A percentile compares a stretch with the other conserved stretches of the same genome.
phyloP scores from a whole-genome alignment of 1,140 invertebrate genomes.

The Cotesia glomerata region DNA sequence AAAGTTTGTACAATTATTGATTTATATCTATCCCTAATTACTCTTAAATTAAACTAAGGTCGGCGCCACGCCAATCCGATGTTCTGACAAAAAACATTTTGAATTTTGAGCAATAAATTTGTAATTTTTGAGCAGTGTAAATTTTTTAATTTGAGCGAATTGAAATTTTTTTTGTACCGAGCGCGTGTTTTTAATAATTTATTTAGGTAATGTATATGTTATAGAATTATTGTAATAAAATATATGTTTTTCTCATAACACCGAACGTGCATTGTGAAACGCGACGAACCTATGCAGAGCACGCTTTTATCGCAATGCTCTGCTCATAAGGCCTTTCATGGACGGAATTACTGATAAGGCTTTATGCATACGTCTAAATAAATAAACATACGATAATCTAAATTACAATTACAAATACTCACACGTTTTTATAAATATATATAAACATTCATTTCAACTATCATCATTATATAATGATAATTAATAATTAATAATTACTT shows the following conservation, averaged over 20 bases:
- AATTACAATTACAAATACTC: not conserved
- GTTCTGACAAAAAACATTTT: no score
- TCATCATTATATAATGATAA: not conserved
- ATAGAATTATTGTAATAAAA: no score
- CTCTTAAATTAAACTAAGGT: not conserved
- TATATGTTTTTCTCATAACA: constrained; percentile 8
- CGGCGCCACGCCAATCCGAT: no score
- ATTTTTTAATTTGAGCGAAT: no score
- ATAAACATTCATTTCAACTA: no score
- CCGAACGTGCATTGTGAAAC: constrained; percentile 2
- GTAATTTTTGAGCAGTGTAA: no score
- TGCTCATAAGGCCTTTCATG: constrained; percentile 30
- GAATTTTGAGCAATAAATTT: no score
- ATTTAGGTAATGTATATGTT: not conserved
- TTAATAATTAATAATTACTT: not conserved
- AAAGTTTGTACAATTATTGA: constrained; percentile 11
- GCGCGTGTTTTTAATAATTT: not conserved
- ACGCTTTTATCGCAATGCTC: constrained; percentile 14
- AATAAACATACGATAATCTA: constrained; percentile 8
- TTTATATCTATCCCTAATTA: not conserved
- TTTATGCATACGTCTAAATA: constrained; percentile 5
- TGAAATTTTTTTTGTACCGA: not conserved
- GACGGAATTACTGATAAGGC: constrained; percentile 32
- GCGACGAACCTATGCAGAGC: constrained; percentile 26
- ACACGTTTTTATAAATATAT: no score